Percentiles rank a stretch among this genome's conserved stretches.
Evolutionary conservation across 2,888 invertebrate species (phyloP).

Genomic region (Leptinotarsa juncta): DNA sequence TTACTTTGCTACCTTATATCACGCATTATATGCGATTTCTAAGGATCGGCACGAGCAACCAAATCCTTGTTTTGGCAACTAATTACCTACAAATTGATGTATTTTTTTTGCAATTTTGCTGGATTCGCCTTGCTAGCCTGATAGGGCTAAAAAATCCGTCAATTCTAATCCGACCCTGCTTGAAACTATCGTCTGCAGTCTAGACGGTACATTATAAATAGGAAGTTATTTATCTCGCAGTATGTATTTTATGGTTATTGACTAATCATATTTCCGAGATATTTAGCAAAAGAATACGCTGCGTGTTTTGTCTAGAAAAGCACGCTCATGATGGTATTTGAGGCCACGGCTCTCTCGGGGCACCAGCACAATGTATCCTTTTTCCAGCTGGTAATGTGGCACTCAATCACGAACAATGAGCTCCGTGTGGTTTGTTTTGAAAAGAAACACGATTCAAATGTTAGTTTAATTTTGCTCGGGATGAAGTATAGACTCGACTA

Average conservation of each 20-base stretch:
- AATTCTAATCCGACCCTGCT: constrained; percentile 2
- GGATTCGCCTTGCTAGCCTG: too few species aligned
- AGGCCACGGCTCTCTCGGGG: constrained; percentile 1
- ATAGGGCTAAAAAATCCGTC: neutral
- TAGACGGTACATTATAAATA: constrained; percentile 61
- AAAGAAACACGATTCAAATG: constrained; percentile 16
- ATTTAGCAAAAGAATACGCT: constrained; percentile 37
- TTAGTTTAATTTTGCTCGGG: neutral
- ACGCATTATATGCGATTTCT: too few species aligned
- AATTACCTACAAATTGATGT: too few species aligned
- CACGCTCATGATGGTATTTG: constrained; percentile 7
- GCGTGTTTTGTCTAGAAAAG: constrained; percentile 35
- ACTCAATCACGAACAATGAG: constrained; percentile 13
- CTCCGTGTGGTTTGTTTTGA: constrained; percentile 10
- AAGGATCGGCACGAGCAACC: too few species aligned
- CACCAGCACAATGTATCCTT: constrained; percentile 16
- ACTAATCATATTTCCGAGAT: constrained; percentile 56
- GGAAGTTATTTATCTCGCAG: constrained; percentile 58
- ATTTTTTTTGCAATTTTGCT: too few species aligned
- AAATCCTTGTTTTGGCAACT: too few species aligned
- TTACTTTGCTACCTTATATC: too few species aligned
- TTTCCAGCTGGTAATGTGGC: constrained; percentile 12
- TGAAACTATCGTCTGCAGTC: constrained; percentile 49
- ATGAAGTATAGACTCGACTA: constrained; percentile 4
- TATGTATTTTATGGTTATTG: constrained; percentile 59